A percentile compares a stretch with the other conserved stretches of the same genome.
Evolutionary conservation across 2,797 vertebrate species (phyloP).

Genomic region (Emys orbicularis): DNA sequence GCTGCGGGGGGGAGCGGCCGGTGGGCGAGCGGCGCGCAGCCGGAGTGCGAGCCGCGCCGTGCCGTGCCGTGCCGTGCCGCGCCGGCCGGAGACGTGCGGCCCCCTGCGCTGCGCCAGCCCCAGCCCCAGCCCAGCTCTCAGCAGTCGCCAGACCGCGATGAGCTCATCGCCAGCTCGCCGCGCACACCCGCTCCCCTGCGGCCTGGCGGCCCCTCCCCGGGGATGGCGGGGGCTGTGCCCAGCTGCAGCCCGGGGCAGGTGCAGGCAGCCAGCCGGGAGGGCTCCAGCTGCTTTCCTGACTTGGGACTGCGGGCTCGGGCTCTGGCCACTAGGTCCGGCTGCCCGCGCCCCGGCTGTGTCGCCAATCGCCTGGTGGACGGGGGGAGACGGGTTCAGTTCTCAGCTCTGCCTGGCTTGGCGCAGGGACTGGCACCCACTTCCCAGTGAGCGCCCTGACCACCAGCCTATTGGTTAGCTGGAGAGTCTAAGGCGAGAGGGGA

Average conservation of each 20-base stretch:
- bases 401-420: too few species aligned
- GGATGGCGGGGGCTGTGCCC: conserved; percentile 43
- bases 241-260: not conserved
- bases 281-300: too few species aligned
- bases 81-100: conserved; percentile 81
- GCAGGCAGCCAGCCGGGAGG: not conserved
- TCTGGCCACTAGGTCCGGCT: too few species aligned
- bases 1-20: conserved; percentile 16
- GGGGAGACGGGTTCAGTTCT: too few species aligned
- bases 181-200: not conserved
- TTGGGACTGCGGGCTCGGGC: too few species aligned
- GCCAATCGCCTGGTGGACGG: too few species aligned
- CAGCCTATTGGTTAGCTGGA: too few species aligned
- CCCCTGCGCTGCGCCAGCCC: conserved; percentile 53
- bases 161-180: conserved; percentile 86
- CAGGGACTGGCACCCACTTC: too few species aligned
- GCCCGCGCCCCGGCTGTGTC: too few species aligned
- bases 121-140: conserved; percentile 83
- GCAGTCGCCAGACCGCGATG: conserved; percentile 92
- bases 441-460: too few species aligned
- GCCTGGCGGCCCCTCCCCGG: conserved; percentile 17
- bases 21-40: not conserved
- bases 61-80: conserved; percentile 56
- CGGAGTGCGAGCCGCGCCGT: conserved; percentile 71
- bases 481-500: too few species aligned